Percentiles rank a stretch among this genome's conserved stretches.
These are phyloP conservation scores for Cydia amplana DNA, from an alignment of 1,140 invertebrate genomes.

Conservation along the genomic window DNA sequence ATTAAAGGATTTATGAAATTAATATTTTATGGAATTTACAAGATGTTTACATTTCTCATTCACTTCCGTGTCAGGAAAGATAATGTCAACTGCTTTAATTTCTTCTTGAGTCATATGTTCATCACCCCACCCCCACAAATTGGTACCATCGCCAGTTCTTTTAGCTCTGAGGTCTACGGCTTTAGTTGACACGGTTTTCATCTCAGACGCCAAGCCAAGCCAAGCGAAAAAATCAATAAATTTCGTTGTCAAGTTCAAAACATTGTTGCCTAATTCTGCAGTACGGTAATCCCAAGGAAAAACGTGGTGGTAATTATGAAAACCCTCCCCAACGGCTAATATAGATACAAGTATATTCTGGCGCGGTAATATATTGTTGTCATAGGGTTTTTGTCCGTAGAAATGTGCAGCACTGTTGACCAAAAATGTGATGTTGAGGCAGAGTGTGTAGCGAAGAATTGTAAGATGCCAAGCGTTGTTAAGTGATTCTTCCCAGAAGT, in stretches of 20 bases:
- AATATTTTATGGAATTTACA: too few species aligned
- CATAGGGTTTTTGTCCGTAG: conserved; percentile 83
- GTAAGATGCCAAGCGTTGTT: conserved; percentile 88
- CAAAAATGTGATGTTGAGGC: conserved; percentile 86
- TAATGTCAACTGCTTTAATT: neutral
- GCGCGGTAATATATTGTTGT: conserved; percentile 67
- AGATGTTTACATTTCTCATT: conserved; percentile 33
- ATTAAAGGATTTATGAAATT: too few species aligned
- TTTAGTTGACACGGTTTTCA: conserved; percentile 57
- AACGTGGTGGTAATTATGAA: conserved; percentile 96
- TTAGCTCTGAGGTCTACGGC: conserved; percentile 34
- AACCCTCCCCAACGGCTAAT: conserved; percentile 79
- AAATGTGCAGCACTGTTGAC: conserved; percentile 88
- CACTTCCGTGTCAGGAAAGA: conserved; percentile 22
- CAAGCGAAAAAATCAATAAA: conserved; percentile 84
- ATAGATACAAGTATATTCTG: conserved; percentile 38
- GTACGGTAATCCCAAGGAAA: conserved; percentile 93
- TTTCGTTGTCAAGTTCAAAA: conserved; percentile 82
- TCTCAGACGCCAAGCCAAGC: conserved; percentile 84
- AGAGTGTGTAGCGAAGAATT: conserved; percentile 85
- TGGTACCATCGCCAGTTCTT: conserved; percentile 44
- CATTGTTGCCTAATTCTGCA: conserved; percentile 83
- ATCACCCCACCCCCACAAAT: conserved; percentile 38
- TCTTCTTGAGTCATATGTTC: conserved; percentile 23
- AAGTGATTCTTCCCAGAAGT: conserved; percentile 89